These are phyloP conservation scores for Nycticorax nycticorax DNA, from an alignment of 2,113 vertebrate species.

Conservation along the genomic window DNA sequence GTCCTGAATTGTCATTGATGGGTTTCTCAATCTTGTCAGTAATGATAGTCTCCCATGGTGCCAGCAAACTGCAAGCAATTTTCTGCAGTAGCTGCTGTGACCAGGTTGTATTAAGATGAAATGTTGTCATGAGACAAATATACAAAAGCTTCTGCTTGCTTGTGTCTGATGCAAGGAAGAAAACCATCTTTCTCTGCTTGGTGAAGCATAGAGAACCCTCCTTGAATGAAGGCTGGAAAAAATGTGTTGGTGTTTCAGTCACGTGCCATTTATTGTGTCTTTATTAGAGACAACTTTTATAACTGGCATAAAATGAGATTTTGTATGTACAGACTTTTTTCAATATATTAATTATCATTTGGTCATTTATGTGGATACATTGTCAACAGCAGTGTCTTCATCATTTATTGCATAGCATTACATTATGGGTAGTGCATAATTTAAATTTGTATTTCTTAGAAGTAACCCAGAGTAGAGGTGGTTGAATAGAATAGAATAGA, in stretches of 20 bases:
- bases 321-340: not conserved
- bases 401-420: not conserved
- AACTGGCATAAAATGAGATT: not conserved
- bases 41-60: slow-evolving; percentile 68
- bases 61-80: slow-evolving; percentile 68
- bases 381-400: not conserved
- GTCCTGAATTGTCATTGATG: slow-evolving; percentile 62
- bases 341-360: not conserved
- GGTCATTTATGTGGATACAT: not conserved
- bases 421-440: not conserved
- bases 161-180: slow-evolving; percentile 21
- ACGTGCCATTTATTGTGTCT: not conserved
- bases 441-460: not conserved
- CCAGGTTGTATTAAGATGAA: slow-evolving; percentile 72
- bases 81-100: slow-evolving; percentile 69
- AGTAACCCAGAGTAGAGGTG: not conserved
- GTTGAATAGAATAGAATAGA: not conserved
- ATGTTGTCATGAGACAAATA: slow-evolving; percentile 68
- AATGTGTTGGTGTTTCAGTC: not conserved
- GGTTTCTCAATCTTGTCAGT: slow-evolving; percentile 71
- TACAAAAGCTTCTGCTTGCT: slow-evolving; percentile 30
- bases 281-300: not conserved
- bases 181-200: slow-evolving; percentile 21
- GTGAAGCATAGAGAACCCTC: slow-evolving; percentile 2
- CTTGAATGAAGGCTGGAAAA: slow-evolving; percentile 14